Evolutionary conservation across 2,113 vertebrate genomes (phyloP).

Genomic region (Serinus canaria): DNA sequence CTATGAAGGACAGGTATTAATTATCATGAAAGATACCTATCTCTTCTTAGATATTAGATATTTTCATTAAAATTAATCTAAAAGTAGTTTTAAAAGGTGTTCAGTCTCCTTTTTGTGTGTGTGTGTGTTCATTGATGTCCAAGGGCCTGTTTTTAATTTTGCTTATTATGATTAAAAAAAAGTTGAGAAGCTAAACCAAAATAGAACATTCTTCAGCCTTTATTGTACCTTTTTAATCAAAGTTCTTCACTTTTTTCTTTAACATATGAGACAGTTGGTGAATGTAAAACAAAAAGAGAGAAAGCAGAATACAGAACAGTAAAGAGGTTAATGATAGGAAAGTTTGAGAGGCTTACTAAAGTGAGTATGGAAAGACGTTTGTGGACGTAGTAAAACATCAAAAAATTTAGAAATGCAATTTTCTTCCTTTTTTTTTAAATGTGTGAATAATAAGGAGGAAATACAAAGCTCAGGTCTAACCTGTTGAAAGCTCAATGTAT

Average conservation of each 20-base stretch:
- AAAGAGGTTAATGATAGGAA: not conserved
- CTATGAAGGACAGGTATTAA: not conserved
- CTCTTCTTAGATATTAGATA: not conserved
- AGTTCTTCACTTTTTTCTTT: not conserved
- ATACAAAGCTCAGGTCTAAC: not conserved
- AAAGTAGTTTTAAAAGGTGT: not conserved
- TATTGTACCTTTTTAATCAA: not conserved
- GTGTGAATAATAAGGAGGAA: not conserved
- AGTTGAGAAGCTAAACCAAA: not conserved
- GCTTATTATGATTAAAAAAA: not conserved
- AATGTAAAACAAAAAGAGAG: not conserved
- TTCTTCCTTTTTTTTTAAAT: not conserved
- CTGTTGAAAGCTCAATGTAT: not conserved
- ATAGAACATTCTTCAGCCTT: not conserved
- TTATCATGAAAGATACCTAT: not conserved
- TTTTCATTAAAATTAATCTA: not conserved
- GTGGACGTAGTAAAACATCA: not conserved
- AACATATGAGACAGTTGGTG: not conserved
- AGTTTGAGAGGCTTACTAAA: not conserved
- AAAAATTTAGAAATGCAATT: not conserved
- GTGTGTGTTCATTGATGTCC: not conserved
- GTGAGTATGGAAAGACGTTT: not conserved
- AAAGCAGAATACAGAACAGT: not conserved
- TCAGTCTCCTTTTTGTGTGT: not conserved
- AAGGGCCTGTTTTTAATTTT: constrained; percentile 6